These are phyloP conservation scores for Gallinago paraguaiae DNA, from an alignment of 2,113 vertebrate species.

Conservation along the genomic window DNA sequence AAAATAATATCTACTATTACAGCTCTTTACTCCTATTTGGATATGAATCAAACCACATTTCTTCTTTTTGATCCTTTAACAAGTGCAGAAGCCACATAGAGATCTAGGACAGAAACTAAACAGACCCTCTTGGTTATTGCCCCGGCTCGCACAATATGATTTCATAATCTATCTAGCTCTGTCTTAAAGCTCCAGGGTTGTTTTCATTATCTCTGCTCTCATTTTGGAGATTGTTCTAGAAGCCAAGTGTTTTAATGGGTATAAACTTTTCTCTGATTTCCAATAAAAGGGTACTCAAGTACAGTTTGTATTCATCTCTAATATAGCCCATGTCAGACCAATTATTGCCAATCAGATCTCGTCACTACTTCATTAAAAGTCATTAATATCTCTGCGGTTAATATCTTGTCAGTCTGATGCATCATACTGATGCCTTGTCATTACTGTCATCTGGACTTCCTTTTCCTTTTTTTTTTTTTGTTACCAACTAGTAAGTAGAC, in stretches of 20 bases:
- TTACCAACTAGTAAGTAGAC: not conserved
- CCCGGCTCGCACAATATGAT: not conserved
- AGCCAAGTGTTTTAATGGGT: not conserved
- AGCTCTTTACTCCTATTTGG: not conserved
- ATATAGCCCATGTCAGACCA: not conserved
- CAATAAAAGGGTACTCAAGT: not conserved
- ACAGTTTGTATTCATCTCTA: not conserved
- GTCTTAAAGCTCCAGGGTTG: not conserved
- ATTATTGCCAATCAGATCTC: not conserved
- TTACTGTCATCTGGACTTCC: not conserved
- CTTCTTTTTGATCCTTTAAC: not conserved
- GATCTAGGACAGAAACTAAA: not conserved
- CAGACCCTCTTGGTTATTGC: not conserved
- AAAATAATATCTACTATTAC: not conserved
- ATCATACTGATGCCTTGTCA: not conserved
- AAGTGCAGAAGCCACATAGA: not conserved
- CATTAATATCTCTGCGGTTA: not conserved
- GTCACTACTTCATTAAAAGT: not conserved
- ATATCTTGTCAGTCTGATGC: not conserved
- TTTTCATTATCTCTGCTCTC: not conserved
- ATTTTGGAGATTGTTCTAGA: not conserved
- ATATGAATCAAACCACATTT: not conserved
- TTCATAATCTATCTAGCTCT: not conserved
- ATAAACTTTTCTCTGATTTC: not conserved
- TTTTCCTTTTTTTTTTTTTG: not conserved